Base-by-base conservation (phyloP, 1,140 invertebrate genomes). In the Vanessa tameamea region DNA sequence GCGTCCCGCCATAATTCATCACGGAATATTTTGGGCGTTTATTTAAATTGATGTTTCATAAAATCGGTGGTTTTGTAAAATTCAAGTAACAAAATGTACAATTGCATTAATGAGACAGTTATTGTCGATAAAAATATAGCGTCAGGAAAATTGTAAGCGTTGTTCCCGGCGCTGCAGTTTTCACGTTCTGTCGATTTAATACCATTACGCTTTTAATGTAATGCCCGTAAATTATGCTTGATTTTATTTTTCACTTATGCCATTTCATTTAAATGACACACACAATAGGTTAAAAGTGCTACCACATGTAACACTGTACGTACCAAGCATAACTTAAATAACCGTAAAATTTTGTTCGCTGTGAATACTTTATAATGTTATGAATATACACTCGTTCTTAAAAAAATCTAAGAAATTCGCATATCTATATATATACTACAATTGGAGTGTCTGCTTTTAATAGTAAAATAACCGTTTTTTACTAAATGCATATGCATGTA, bases 51-150 rank as follows among this genome's bases (percentile, higher is more conserved):
- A 71, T 72, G 64, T 77, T 77, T 73, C 68, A 55, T 70, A 77
- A 77, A 75, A 78, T 75, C 76, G 64, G 76, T 75, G 76, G 76
- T 78, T 78, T 68, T 69, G 59, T 75, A 61, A 75, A 75, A 78
- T 75, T 69, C 66, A 69, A 70, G 69, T 73, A 74, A 48, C 77
- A 78, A 78, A 76, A 76, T 74, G 69, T 78, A 77, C 77, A 80
- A 79, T 75, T 79, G 76, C 75, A 82, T 82, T 82, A 82, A 84
- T 84, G 82, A 84, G 80, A 82, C 81, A 78, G 79, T 85, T 82
- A 85, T 83, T 85, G 82, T 82, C 81, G 81, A 82, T 82, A 85
- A 84, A 82, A 85, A 84, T 87, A 84, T 85, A 82, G 82, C 63
- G 80, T 71, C 69, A 80, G 75, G 69, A 73, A 79, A 80, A 83